Evolutionary conservation across 2,888 invertebrate genomes (phyloP).

Genomic region (Chymomyza amoena): DNA sequence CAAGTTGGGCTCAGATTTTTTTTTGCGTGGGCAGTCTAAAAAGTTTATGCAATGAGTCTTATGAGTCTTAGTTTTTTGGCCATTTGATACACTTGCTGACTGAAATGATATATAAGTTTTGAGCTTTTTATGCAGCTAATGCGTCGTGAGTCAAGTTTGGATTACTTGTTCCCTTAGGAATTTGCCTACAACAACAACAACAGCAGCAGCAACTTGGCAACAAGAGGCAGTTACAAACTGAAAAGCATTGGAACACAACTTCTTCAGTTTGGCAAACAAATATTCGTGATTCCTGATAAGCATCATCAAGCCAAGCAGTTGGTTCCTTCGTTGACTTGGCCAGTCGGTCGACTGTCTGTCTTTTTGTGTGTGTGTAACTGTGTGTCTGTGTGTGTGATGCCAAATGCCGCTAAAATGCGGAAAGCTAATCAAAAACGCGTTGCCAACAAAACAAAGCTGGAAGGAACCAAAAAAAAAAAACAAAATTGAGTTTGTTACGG

Average conservation of each 20-base stretch:
- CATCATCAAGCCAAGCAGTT: slow-evolving; percentile 55
- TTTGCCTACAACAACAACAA: slow-evolving; percentile 25
- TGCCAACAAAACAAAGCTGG: slow-evolving; percentile 54
- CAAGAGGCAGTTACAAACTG: slow-evolving; percentile 19
- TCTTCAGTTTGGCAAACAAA: slow-evolving; percentile 75
- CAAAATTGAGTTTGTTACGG: too few species aligned
- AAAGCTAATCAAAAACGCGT: slow-evolving; percentile 77
- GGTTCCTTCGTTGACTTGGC: slow-evolving; percentile 24
- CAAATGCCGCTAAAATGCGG: slow-evolving; percentile 73
- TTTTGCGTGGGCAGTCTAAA: slow-evolving; percentile 39
- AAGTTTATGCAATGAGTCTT: slow-evolving; percentile 58
- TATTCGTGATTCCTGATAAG: slow-evolving; percentile 79
- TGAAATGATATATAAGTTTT: background rate
- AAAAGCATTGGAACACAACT: slow-evolving; percentile 70
- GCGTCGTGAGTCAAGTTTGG: slow-evolving; percentile 75
- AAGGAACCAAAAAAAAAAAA: too few species aligned
- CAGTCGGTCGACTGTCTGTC: slow-evolving; percentile 33
- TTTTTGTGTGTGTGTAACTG: slow-evolving; percentile 29
- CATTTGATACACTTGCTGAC: slow-evolving; percentile 71
- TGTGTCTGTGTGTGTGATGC: slow-evolving; percentile 34
- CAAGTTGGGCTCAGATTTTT: slow-evolving; percentile 45
- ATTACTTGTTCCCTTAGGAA: slow-evolving; percentile 54
- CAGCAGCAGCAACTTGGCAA: slow-evolving; percentile 12
- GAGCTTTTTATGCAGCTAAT: slow-evolving; percentile 36
- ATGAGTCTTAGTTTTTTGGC: slow-evolving; percentile 25